Base-by-base conservation (phyloP, 2,797 vertebrate species). In the Myotis findleyi region DNA sequence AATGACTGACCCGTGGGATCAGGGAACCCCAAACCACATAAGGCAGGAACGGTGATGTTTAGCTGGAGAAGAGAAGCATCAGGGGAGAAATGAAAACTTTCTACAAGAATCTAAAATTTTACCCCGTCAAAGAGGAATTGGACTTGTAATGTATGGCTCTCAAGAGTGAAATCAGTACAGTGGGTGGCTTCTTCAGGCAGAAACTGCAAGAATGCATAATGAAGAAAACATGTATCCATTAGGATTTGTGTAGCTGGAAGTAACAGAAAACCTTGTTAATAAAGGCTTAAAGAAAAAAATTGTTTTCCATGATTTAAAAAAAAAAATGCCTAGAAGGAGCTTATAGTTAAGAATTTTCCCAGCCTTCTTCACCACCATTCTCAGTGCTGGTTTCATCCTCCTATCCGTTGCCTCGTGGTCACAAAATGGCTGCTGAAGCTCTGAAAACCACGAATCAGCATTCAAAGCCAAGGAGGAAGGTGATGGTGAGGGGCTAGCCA, bases 151-250 rank as follows among this genome's bases (percentile, higher is more conserved):
- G 0, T 33, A 47, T 33, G 55, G 38, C 64, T 81, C 30, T 59
- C 23, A 82, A 16, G 47, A 44, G 20, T 77, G 53, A 86, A 72
- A 68, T 82, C 23, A 89, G 57, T 30, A 75, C 6, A 16, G 44
- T 44, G 11, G 41, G 18, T 76, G 59, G 27, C 73, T 71, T 25
- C 62, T 89, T 91, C 68, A 20, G 47, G 33, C 18, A 91, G 17
- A 91, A 68, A 53, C 7, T 73, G 8, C 53, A 86, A 83, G 66
- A 47, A 76, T 71, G 21, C 36, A 38, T 30, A 82, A 62, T 12
- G 25, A 93, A 93, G 53, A 89, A 88, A 89, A 38, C 38, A 91
- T n/a, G 12, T 30, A 33, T 38, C n/a, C n/a, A 47, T 55, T 94
- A 38, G 8, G 49, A 66, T 51, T 76, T 49, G 6, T 79, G 69